Base-by-base conservation (phyloP, 1,140 invertebrate genomes). In the Dermatophagoides farinae region DNA sequence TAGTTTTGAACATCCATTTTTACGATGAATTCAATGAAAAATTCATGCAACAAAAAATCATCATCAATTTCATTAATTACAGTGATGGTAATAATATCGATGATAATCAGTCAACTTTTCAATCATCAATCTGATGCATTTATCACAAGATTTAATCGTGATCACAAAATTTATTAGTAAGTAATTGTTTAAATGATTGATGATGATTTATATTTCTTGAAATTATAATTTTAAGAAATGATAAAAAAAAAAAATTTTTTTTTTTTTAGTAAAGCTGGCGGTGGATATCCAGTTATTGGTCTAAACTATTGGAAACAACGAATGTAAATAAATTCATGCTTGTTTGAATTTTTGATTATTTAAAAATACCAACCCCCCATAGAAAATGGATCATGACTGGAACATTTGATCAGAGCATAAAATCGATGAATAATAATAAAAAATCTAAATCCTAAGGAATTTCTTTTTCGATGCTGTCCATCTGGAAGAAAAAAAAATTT, bases 341-440 rank as follows among this genome's bases (percentile, higher is more conserved):
- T n/a, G n/a, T n/a, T n/a, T n/a, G n/a, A n/a, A n/a, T n/a, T n/a
- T n/a, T n/a, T n/a, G n/a, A n/a, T n/a, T n/a, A n/a, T n/a, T n/a
- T n/a, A n/a, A n/a, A n/a, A n/a, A n/a, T n/a, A 11, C 50, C 18
- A 10, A 20, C 25, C 18, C 9, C 18, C 50, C 50, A 20, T 22
- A 54, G 52, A 54, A 37, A 54, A n/a, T 54, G 52, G 52, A 8
- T 54, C 25, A 12, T 54, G 10, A 54, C 52, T 37, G 52, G 52
- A 10, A 16, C 16, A 9, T 54, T 38, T 37, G 52, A 54, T 41
- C 52, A 10, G 20, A 18, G 10, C 9, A 14, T 14, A n/a, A n/a
- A n/a, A n/a, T n/a, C n/a, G n/a, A n/a, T n/a, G n/a, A n/a, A n/a
- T n/a, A n/a, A n/a, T n/a, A n/a, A n/a, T n/a, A n/a, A n/a, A n/a